These are phyloP conservation scores for Pangasius larnaudii DNA, from an alignment of 2,797 vertebrate genomes.

Conservation along the genomic window DNA sequence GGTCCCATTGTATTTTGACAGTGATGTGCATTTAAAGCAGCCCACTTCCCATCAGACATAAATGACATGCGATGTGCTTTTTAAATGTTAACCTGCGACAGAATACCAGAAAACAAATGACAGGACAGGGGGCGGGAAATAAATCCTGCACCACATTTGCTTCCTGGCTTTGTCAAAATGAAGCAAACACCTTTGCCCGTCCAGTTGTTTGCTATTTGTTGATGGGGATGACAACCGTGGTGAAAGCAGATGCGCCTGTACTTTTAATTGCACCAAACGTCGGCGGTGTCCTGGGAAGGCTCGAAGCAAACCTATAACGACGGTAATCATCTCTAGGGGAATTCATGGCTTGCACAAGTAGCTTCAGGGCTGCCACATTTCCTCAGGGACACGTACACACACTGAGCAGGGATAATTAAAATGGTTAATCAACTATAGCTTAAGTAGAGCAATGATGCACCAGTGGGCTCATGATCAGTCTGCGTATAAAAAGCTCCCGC, in stretches of 20 bases:
- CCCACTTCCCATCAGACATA: not conserved
- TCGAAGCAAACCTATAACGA: conserved; percentile 32
- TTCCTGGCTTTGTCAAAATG: not conserved
- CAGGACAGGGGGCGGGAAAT: not conserved
- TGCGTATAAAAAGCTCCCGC: conserved; percentile 36
- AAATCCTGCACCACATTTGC: not conserved
- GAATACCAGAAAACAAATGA: conserved; percentile 18
- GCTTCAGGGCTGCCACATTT: conserved; percentile 22
- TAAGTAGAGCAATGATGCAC: conserved; percentile 38
- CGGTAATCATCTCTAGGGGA: conserved; percentile 26
- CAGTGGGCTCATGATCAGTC: conserved; percentile 37
- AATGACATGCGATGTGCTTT: not conserved
- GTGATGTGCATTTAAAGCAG: conserved; percentile 21
- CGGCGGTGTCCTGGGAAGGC: not conserved
- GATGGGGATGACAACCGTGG: conserved; percentile 9
- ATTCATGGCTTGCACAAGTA: conserved; percentile 17
- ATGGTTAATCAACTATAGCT: conserved; percentile 50
- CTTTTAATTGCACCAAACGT: conserved; percentile 33
- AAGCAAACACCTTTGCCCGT: conserved; percentile 19
- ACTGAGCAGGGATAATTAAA: conserved; percentile 49
- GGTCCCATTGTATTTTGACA: conserved; percentile 33
- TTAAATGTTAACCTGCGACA: conserved; percentile 2
- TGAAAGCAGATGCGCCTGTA: conserved; percentile 19
- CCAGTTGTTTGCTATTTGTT: conserved; percentile 22
- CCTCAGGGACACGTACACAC: conserved; percentile 6